These are phyloP conservation scores for Drosophila atripex DNA, from an alignment of 2,888 invertebrate genomes.

Conservation along the genomic window DNA sequence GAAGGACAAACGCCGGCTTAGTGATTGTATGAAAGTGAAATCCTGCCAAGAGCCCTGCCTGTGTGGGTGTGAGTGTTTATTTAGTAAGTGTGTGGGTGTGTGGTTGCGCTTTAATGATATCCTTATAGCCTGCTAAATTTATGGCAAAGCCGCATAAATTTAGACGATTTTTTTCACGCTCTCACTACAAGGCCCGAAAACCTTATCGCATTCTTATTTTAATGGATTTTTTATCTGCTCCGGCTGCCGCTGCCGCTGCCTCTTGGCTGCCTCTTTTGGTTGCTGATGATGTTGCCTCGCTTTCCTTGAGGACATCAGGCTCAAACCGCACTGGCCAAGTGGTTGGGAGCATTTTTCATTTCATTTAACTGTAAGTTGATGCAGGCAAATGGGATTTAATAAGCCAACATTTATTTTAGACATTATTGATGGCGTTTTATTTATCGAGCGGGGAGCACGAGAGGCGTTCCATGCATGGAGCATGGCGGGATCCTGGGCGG, in stretches of 20 bases:
- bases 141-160: conserved; percentile 78
- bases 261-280: conserved; percentile 29
- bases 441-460: conserved; percentile 51
- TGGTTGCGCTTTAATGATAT: conserved; percentile 77
- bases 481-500: conserved; percentile 4
- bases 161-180: conserved; percentile 69
- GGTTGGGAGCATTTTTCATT: conserved; percentile 68
- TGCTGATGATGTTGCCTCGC: conserved; percentile 63
- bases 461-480: neutral
- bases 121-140: conserved; percentile 79
- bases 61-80: conserved; percentile 30
- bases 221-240: conserved; percentile 80
- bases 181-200: conserved; percentile 59
- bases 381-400: conserved; percentile 76
- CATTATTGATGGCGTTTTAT: conserved; percentile 77
- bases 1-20: conserved; percentile 60
- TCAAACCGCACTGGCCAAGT: conserved; percentile 56
- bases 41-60: conserved; percentile 62
- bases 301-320: conserved; percentile 48
- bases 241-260: conserved; percentile 50
- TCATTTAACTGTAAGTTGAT: conserved; percentile 66
- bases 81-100: conserved; percentile 41
- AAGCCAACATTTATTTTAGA: conserved; percentile 78
- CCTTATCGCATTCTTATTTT: conserved; percentile 79
- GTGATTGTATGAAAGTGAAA: conserved; percentile 70